Percentiles rank a stretch among this genome's conserved stretches.
Evolutionary conservation across 1,140 invertebrate genomes (phyloP).

Genomic region (Camponotus vicinus): DNA sequence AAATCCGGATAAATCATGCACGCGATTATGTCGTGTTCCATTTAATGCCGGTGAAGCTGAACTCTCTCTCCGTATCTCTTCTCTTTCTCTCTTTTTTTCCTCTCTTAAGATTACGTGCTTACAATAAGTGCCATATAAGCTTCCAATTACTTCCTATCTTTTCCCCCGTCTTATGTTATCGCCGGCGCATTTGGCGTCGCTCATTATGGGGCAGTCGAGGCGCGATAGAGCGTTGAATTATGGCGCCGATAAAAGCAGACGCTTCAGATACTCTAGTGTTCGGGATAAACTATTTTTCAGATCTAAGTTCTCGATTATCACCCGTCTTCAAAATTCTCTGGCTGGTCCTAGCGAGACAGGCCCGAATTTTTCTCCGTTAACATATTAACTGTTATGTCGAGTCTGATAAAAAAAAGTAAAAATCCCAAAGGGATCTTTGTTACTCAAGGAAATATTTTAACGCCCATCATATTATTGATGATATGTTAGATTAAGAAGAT

Average conservation of each 20-base stretch:
- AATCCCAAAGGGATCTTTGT: neutral
- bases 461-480: neutral
- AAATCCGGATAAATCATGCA: slow-evolving; percentile 38
- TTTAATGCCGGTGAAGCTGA: slow-evolving; percentile 14
- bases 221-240: slow-evolving; percentile 75
- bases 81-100: neutral
- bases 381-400: slow-evolving; percentile 15
- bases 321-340: slow-evolving; percentile 33
- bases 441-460: slow-evolving; percentile 10
- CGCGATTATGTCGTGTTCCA: slow-evolving; percentile 23
- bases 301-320: slow-evolving; percentile 50
- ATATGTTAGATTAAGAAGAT: neutral
- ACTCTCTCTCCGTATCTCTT: neutral
- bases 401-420: neutral
- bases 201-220: slow-evolving; percentile 67
- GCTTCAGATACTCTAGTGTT: slow-evolving; percentile 37
- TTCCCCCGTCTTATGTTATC: slow-evolving; percentile 71
- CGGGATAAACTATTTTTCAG: slow-evolving; percentile 61
- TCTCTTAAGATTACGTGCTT: slow-evolving; percentile 47
- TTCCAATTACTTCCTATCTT: slow-evolving; percentile 74
- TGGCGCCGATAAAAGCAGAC: slow-evolving; percentile 72
- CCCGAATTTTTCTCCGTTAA: slow-evolving; percentile 25
- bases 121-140: slow-evolving; percentile 62
- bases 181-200: slow-evolving; percentile 63
- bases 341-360: neutral